Evolutionary conservation across 2,113 vertebrate species (phyloP).

Genomic region (Alethe castanea): DNA sequence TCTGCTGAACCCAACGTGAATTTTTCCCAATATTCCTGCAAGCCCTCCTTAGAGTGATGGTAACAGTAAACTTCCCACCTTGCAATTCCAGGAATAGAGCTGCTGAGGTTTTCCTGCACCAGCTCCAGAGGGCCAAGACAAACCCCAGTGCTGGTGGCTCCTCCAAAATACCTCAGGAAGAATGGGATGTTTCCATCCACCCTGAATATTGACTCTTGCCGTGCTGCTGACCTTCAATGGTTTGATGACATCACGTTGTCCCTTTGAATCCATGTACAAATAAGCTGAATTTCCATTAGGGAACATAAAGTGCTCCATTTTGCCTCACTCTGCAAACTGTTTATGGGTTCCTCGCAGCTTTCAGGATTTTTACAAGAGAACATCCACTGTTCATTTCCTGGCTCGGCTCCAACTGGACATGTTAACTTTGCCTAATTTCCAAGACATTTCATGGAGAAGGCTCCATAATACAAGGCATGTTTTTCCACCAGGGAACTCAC

Average conservation of each 20-base stretch:
- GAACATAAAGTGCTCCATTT: constrained; percentile 76
- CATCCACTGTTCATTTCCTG: constrained; percentile 78
- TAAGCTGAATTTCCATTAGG: constrained; percentile 78
- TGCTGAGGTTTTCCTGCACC: constrained; percentile 71
- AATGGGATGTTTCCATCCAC: constrained; percentile 78
- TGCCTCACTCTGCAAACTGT: constrained; percentile 78
- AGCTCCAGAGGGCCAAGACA: constrained; percentile 71
- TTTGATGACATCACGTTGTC: constrained; percentile 77
- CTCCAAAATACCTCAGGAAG: constrained; percentile 60
- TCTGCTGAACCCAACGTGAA: not conserved
- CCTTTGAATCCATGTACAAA: constrained; percentile 77
- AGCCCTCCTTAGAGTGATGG: constrained; percentile 46
- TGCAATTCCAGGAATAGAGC: constrained; percentile 80
- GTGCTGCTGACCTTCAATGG: constrained; percentile 64
- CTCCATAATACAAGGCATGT: constrained; percentile 63
- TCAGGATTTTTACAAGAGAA: constrained; percentile 77
- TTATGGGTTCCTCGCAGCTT: constrained; percentile 78
- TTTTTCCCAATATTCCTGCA: constrained; percentile 6
- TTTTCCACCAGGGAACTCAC: constrained; percentile 72
- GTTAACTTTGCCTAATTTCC: constrained; percentile 79
- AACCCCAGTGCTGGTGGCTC: constrained; percentile 48
- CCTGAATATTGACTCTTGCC: constrained; percentile 77
- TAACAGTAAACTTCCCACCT: constrained; percentile 63
- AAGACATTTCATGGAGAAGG: constrained; percentile 71
- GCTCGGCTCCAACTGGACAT: constrained; percentile 69